These are phyloP conservation scores for Tursiops truncatus DNA, from an alignment of 2,113 vertebrate species.

Conservation along the genomic window DNA sequence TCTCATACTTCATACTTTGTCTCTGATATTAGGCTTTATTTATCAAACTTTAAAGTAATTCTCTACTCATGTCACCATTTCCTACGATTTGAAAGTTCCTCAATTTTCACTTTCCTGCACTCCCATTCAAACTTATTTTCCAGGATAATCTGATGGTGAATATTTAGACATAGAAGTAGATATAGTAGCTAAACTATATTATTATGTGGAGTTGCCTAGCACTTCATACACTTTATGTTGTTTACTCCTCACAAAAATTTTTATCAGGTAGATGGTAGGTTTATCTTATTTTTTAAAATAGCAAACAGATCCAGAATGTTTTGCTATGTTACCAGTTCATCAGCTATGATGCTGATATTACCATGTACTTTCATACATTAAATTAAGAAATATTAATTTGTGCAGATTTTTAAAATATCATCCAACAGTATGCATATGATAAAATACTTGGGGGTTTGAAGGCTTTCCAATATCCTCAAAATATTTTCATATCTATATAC, in stretches of 20 bases:
- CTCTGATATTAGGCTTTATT: background rate
- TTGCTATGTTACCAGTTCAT: background rate
- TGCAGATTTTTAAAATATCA: background rate
- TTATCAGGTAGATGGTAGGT: background rate
- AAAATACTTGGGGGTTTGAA: background rate
- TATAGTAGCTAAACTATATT: background rate
- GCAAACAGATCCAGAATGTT: background rate
- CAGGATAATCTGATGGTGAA: background rate
- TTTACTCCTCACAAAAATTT: background rate
- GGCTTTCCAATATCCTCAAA: background rate
- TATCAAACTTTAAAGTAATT: background rate
- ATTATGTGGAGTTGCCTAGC: background rate
- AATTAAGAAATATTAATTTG: background rate
- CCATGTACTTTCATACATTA: background rate
- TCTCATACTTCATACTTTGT: background rate
- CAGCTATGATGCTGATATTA: background rate
- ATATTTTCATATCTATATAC: background rate
- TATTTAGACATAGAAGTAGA: background rate
- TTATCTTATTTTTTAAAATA: background rate
- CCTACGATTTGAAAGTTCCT: background rate
- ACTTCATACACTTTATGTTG: background rate
- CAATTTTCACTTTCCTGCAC: background rate
- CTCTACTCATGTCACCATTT: background rate
- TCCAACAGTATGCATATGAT: background rate
- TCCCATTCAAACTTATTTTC: background rate